Conservation (phyloP, 2,797 vertebrate species). For the Apogon talboti region DNA sequence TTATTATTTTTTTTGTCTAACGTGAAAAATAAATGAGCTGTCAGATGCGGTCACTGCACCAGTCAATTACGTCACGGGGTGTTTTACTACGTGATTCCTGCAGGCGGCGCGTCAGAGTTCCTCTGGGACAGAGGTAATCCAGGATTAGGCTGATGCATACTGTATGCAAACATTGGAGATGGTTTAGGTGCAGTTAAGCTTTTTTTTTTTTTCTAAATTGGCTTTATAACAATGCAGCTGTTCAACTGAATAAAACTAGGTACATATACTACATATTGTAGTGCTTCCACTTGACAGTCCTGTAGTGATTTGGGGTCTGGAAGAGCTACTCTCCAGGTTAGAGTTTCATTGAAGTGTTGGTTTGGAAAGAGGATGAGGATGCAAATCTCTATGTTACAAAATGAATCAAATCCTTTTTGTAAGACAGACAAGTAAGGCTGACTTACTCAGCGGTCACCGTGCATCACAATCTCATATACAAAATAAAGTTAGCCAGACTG, state of each 20-base stretch:
- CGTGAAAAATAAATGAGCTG: constrained; percentile 9
- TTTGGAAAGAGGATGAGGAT: too few relatives aligned
- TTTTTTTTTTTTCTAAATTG: neutral
- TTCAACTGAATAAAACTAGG: neutral
- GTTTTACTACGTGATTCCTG: constrained; percentile 43
- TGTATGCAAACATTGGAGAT: neutral
- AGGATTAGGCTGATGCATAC: neutral
- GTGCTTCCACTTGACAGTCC: too few relatives aligned
- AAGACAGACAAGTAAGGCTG: too few relatives aligned
- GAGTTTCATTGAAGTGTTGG: neutral
- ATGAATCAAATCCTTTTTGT: too few relatives aligned
- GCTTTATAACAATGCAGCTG: neutral
- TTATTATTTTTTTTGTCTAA: neutral
- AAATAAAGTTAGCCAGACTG: too few relatives aligned
- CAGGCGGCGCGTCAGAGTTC: constrained; percentile 12
- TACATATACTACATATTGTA: neutral
- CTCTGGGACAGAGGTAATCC: neutral
- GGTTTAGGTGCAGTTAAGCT: neutral
- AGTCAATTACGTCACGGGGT: constrained; percentile 36
- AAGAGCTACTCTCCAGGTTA: neutral
- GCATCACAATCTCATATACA: too few relatives aligned
- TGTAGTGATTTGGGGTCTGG: too few relatives aligned
- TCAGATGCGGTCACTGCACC: constrained; percentile 45
- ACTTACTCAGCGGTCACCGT: too few relatives aligned
- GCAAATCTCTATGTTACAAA: too few relatives aligned